A percentile compares a stretch with the other conserved stretches of the same genome.
Evolutionary conservation across 2,113 vertebrate genomes (phyloP).

Genomic region (Oreochromis niloticus): DNA sequence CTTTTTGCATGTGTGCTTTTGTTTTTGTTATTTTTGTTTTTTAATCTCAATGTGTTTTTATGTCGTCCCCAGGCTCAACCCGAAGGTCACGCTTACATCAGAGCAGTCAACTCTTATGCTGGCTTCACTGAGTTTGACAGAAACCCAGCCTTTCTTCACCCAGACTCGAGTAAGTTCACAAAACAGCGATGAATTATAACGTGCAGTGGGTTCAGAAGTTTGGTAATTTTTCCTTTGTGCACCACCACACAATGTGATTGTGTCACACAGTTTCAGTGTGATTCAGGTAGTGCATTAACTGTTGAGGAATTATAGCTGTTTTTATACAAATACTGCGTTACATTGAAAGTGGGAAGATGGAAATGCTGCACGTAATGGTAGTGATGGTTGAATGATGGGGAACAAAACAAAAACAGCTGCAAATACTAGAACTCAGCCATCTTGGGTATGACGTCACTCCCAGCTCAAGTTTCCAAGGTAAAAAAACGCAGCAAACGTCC

Average conservation of each 20-base stretch:
- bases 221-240: background rate
- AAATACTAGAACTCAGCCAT: background rate
- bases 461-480: background rate
- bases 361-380: background rate
- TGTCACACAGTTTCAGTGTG: background rate
- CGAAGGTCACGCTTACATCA: slow-evolving; percentile 72
- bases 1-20: background rate
- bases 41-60: background rate
- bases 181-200: background rate
- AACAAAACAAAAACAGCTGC: background rate
- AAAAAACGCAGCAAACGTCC: background rate
- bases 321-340: background rate
- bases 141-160: slow-evolving; percentile 71
- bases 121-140: slow-evolving; percentile 81
- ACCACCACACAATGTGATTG: background rate
- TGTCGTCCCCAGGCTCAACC: slow-evolving; percentile 53
- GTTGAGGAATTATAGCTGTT: background rate
- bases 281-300: background rate
- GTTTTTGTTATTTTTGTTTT: background rate
- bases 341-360: background rate
- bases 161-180: slow-evolving; percentile 78
- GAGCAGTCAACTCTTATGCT: slow-evolving; percentile 80
- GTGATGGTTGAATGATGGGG: background rate
- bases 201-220: background rate
- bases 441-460: background rate